These are phyloP conservation scores for Odontomyia ornata DNA, from an alignment of 2,888 invertebrate genomes.

Conservation along the genomic window DNA sequence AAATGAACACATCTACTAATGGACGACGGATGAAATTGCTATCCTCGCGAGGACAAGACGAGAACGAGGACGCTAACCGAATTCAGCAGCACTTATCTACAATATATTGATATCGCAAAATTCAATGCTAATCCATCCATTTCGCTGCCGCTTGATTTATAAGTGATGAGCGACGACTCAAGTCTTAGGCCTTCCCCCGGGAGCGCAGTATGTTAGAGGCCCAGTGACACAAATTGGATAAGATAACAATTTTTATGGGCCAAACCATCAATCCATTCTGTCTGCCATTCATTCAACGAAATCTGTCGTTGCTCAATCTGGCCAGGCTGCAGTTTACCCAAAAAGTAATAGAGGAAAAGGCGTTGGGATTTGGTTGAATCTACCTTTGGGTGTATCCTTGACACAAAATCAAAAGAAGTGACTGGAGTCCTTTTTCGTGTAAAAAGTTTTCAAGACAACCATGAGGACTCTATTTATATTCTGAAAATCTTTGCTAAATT, in stretches of 20 bases:
- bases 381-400: no score
- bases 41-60: not conserved
- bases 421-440: not conserved
- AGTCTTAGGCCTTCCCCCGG: slow-evolving; percentile 4
- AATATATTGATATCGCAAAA: slow-evolving; percentile 29
- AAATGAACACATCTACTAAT: slow-evolving; percentile 38
- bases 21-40: slow-evolving; percentile 2
- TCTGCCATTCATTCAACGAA: slow-evolving; percentile 8
- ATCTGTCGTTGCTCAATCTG: slow-evolving; percentile 1
- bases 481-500: no score
- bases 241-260: slow-evolving; percentile 48
- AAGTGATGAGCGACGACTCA: slow-evolving; percentile 21
- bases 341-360: no score
- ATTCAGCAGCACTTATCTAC: slow-evolving; percentile 38
- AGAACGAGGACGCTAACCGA: not conserved
- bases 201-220: not conserved
- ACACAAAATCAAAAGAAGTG: not conserved
- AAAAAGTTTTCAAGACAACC: no score
- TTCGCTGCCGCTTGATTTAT: not conserved
- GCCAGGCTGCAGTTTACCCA: not conserved
- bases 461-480: no score
- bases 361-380: no score
- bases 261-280: slow-evolving; percentile 47
- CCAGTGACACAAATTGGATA: slow-evolving; percentile 49
- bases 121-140: slow-evolving; percentile 32